phyloP scores from a whole-genome alignment of 1,140 invertebrate species.

The Hermetia illucens region DNA sequence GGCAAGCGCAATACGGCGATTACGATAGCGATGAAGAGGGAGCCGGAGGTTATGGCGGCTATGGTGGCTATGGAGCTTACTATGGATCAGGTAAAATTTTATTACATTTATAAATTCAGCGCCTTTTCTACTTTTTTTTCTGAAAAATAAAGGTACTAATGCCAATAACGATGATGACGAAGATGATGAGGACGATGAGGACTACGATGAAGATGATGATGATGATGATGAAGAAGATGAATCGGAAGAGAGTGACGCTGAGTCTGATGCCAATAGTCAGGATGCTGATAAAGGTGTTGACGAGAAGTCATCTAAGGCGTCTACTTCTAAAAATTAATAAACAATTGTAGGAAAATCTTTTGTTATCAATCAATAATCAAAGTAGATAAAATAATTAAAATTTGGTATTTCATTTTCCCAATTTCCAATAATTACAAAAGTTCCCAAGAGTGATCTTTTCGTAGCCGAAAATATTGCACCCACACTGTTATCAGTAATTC shows the following conservation, averaged over 20 bases:
- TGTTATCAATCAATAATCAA: too few relatives aligned
- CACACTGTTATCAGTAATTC: too few relatives aligned
- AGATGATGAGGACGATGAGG: constrained; percentile 31
- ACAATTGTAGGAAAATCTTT: too few relatives aligned
- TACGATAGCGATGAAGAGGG: constrained; percentile 43
- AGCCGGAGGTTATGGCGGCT: constrained; percentile 30
- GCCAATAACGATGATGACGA: constrained; percentile 33
- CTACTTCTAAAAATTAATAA: too few relatives aligned
- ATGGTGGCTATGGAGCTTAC: constrained; percentile 6
- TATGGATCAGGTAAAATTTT: not conserved
- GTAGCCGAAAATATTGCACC: too few relatives aligned
- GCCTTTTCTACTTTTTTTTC: constrained; percentile 3
- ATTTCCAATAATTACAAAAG: too few relatives aligned
- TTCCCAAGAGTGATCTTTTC: too few relatives aligned
- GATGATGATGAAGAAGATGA: constrained; percentile 40
- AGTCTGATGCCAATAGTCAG: constrained; percentile 35
- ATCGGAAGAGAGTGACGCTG: constrained; percentile 37
- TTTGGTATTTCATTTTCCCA: too few relatives aligned
- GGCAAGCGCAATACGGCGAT: constrained; percentile 48
- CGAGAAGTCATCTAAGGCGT: too few relatives aligned
- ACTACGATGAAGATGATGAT: constrained; percentile 37
- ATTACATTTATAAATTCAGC: not conserved
- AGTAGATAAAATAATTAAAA: too few relatives aligned
- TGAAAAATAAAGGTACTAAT: constrained; percentile 9
- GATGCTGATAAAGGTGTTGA: constrained; percentile 31